Evolutionary conservation across 1,140 invertebrate species (phyloP).

Genomic region (Panagrolaimus sp.): DNA sequence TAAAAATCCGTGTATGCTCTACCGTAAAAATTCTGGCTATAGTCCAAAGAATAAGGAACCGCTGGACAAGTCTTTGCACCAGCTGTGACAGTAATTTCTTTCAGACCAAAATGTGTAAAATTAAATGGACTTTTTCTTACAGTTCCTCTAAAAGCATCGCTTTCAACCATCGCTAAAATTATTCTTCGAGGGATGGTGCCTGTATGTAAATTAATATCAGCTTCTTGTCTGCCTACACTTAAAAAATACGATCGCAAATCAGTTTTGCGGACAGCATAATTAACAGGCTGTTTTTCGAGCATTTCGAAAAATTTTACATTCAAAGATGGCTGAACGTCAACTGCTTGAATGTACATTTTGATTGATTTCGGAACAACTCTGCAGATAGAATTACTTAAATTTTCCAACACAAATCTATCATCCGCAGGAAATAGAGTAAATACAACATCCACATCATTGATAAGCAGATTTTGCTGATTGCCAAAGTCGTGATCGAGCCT

Average conservation of each 20-base stretch:
- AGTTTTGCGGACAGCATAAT: not conserved
- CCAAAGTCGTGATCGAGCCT: no score
- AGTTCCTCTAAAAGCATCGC: not conserved
- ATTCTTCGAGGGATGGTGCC: not conserved
- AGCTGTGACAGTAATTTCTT: not conserved
- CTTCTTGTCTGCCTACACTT: not conserved
- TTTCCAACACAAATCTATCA: not conserved
- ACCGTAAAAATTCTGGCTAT: not conserved
- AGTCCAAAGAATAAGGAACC: not conserved
- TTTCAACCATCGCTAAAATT: not conserved
- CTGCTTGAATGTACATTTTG: not conserved
- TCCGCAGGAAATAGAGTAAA: not conserved
- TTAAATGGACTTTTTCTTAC: not conserved
- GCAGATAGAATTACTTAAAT: not conserved
- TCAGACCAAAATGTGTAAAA: not conserved
- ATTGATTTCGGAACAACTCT: not conserved
- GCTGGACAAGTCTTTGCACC: not conserved
- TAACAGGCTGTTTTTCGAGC: not conserved
- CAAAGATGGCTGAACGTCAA: not conserved
- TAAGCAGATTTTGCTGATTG: not conserved
- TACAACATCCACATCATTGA: conserved; percentile 3
- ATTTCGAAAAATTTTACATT: conserved; percentile 2
- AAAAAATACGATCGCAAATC: not conserved
- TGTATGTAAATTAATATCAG: not conserved
- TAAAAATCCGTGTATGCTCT: not conserved